These are phyloP conservation scores for Phylloscopus trochiloides DNA, from an alignment of 2,113 vertebrate genomes.

Conservation along the genomic window DNA sequence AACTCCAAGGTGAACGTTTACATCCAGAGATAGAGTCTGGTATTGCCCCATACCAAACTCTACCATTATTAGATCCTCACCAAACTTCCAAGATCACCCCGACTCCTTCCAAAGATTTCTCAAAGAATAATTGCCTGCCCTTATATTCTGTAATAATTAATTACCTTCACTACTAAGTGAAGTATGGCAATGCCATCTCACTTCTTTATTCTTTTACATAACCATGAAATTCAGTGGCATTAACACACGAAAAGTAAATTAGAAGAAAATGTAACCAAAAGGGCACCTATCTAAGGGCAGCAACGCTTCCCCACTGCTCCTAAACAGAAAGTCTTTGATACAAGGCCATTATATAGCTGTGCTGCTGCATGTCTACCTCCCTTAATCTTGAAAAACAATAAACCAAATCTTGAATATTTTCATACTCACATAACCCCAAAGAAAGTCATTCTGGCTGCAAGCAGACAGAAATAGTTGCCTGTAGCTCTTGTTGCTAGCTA, in stretches of 20 bases:
- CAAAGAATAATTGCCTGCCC: background rate
- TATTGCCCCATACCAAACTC: background rate
- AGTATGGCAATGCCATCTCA: background rate
- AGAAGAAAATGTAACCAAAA: background rate
- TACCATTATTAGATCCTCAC: background rate
- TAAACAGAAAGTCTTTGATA: background rate
- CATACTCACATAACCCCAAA: background rate
- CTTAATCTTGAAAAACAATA: background rate
- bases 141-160: background rate
- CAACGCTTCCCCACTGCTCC: background rate
- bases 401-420: background rate
- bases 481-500: background rate
- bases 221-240: background rate
- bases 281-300: background rate
- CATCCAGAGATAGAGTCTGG: background rate
- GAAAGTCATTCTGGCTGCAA: background rate
- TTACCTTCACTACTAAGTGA: background rate
- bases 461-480: background rate
- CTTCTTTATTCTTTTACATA: background rate
- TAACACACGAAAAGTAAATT: background rate
- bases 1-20: background rate
- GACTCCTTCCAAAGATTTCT: background rate
- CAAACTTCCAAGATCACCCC: background rate
- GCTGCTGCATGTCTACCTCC: background rate
- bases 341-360: fast-evolving